Base-by-base conservation (phyloP, 1,140 invertebrate genomes). In the Cataglyphis hispanica region DNA sequence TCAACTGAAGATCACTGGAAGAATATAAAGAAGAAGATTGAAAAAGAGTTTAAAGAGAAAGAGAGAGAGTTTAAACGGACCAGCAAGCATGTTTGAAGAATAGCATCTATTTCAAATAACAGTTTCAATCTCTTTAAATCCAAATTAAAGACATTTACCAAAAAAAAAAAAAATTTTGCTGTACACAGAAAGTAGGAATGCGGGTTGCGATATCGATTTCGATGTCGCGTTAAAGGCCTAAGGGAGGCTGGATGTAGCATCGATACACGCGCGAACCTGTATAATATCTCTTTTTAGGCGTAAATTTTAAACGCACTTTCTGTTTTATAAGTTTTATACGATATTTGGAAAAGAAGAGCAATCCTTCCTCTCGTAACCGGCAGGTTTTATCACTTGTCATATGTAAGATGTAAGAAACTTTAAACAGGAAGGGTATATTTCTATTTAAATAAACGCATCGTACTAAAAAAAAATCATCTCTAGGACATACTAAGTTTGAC, bases 241-340 rank as follows among this genome's bases (percentile, higher is more conserved):
- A 81, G 90, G 86, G 86, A 91, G 91, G 89, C 89, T 92, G 85
- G 50, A 85, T 86, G 61, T 76, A 88, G 87, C 87, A 91, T 84
- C 90, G 87, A 91, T 76, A 91, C 81, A 67, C 69, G 89, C 77
- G 67, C 64, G 66, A 88, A 81, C 84, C 53, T 91, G 89, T 91
- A 90, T 85, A 87, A 85, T 91, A 91, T 89, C 84, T 87, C 84
- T 87, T 86, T 87, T 89, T 91, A 91, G 89, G 77, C 67, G 84
- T 91, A 91, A 89, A 89, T 88, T 88, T 91, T 91, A 85, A 89
- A 90, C 86, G 86, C 85, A 86, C 87, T 91, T 90, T 92, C 70
- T 86, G 84, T 92, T 92, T 92, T 91, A 91, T 91, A 92, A 92
- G 91, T 92, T 91, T 92, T 89, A 92, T 91, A 91, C 85, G 88